Percentiles rank a stretch among this genome's conserved stretches.
Conservation (phyloP, 2,888 invertebrate species). For the Xestia c-nigrum region DNA sequence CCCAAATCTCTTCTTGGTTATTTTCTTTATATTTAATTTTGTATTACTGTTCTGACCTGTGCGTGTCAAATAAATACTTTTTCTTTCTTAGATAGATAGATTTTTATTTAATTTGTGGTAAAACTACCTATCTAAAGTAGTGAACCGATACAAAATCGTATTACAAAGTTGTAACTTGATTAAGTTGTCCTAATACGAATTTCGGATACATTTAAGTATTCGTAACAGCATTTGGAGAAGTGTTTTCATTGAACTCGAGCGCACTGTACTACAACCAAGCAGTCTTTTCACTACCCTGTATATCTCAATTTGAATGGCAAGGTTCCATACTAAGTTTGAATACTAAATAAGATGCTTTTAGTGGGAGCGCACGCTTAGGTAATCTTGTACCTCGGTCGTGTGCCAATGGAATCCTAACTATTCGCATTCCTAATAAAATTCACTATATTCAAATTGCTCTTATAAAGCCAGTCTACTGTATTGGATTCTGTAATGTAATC, state of each 20-base stretch:
- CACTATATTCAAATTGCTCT: conserved; percentile 42
- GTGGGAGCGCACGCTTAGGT: conserved; percentile 65
- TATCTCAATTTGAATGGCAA: conserved; percentile 81
- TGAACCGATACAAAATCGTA: conserved; percentile 4
- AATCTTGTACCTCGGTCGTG: conserved; percentile 63
- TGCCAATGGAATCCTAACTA: conserved; percentile 55
- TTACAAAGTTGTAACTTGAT: conserved; percentile 29
- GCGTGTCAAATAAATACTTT: not conserved
- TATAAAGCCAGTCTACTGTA: conserved; percentile 35
- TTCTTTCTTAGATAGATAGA: not conserved
- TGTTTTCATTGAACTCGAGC: conserved; percentile 71
- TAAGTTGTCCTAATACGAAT: conserved; percentile 45
- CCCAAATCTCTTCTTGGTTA: no score
- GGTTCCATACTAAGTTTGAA: conserved; percentile 78
- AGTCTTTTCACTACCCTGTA: conserved; percentile 75
- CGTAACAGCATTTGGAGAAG: conserved; percentile 65
- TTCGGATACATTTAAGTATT: conserved; percentile 58
- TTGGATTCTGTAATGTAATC: conserved; percentile 33
- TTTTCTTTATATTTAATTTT: not conserved
- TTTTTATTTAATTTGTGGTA: not conserved
- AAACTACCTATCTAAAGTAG: not conserved
- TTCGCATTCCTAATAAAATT: conserved; percentile 56
- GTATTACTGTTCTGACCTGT: not conserved
- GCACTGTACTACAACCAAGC: conserved; percentile 69
- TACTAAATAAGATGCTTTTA: conserved; percentile 78